Evolutionary conservation across 2,113 vertebrate species (phyloP).

Genomic region (Tupaia tana): DNA sequence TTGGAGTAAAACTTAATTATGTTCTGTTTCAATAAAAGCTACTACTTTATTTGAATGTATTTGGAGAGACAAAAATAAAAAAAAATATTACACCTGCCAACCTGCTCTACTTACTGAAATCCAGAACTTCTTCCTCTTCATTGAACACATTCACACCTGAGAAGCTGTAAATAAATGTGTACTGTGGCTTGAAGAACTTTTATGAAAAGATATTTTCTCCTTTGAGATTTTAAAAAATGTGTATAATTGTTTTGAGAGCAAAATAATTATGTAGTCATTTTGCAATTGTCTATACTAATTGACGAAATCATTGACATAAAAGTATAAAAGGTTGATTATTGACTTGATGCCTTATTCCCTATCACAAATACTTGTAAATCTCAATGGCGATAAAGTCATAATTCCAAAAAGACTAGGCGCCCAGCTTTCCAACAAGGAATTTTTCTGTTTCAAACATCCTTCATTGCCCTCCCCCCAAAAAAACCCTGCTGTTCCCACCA

Average conservation of each 20-base stretch:
- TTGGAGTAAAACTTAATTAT: constrained; percentile 43
- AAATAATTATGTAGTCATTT: constrained; percentile 48
- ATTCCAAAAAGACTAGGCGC: neutral
- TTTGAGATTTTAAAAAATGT: neutral
- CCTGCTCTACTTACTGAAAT: constrained; percentile 32
- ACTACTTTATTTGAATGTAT: constrained; percentile 59
- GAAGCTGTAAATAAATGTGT: neutral
- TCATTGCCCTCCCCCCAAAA: neutral
- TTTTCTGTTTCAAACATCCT: constrained; percentile 24
- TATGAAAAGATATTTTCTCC: constrained; percentile 14
- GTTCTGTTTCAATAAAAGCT: neutral
- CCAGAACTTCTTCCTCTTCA: neutral
- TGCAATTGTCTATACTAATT: neutral
- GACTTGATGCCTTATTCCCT: neutral
- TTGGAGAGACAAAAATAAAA: neutral
- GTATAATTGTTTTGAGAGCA: neutral
- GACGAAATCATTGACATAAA: neutral
- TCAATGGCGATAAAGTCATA: constrained; percentile 1
- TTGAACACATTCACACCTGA: neutral
- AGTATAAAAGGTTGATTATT: neutral
- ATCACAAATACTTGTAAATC: neutral
- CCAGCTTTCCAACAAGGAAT: neutral
- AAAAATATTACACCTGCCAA: neutral
- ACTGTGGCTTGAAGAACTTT: constrained; percentile 27
- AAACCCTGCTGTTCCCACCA: neutral